These are phyloP conservation scores for Parazoanthus swiftii DNA, from an alignment of 92 coral and sea anemone genomes.

Conservation along the genomic window DNA sequence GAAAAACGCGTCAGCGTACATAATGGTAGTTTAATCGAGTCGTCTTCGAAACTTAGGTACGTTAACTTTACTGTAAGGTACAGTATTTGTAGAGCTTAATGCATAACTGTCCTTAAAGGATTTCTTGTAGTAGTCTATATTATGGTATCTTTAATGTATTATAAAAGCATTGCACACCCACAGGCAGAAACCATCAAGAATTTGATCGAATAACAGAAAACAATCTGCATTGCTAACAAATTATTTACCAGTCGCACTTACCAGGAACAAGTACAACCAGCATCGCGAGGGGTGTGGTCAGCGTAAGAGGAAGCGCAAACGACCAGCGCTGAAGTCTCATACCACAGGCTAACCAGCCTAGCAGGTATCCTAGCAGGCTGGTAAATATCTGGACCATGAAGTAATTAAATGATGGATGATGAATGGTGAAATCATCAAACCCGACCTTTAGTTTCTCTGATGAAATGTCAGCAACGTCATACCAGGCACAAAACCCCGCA, in stretches of 20 bases:
- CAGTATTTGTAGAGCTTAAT: too few species aligned
- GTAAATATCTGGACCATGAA: conserved; percentile 51
- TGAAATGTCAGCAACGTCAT: conserved; percentile 7
- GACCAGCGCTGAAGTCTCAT: conserved; percentile 56
- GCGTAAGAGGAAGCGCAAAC: conserved; percentile 53
- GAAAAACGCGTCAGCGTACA: too few species aligned
- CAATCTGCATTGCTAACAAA: too few species aligned
- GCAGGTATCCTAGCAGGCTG: conserved; percentile 51
- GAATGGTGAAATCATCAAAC: conserved; percentile 25
- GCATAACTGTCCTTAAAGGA: too few species aligned
- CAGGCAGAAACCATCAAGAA: too few species aligned
- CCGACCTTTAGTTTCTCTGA: conserved; percentile 17
- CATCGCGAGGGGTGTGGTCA: conserved; percentile 49
- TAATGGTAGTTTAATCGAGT: too few species aligned
- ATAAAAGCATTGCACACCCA: too few species aligned
- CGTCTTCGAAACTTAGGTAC: too few species aligned
- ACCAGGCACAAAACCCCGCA: conserved; percentile 43
- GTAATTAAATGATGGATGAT: conserved; percentile 24
- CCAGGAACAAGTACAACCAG: conserved; percentile 40
- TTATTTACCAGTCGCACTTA: not conserved
- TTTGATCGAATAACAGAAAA: too few species aligned
- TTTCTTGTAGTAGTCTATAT: too few species aligned
- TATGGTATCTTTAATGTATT: too few species aligned
- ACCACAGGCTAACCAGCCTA: conserved; percentile 52
- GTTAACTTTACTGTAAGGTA: too few species aligned